Evolutionary conservation across 1,140 invertebrate genomes (phyloP).

Genomic region (Anoplolepis gracilipes): DNA sequence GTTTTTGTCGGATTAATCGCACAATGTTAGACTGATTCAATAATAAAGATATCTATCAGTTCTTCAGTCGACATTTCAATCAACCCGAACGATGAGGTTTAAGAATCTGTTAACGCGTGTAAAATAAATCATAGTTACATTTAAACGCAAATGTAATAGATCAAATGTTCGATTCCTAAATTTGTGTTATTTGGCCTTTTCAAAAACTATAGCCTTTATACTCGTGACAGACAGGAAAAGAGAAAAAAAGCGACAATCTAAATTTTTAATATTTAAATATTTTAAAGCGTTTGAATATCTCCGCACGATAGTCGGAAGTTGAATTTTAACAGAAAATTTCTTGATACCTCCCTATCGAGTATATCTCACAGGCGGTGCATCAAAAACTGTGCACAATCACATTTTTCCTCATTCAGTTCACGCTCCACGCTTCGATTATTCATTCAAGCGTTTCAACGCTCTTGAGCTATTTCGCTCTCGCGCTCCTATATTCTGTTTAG

Average conservation of each 20-base stretch:
- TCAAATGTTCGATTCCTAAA: background rate
- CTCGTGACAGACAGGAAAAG: background rate
- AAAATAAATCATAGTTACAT: background rate
- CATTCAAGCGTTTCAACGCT: slow-evolving; percentile 32
- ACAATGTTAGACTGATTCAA: slow-evolving; percentile 15
- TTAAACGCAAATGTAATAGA: background rate
- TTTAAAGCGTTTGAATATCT: background rate
- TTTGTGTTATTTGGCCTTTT: background rate
- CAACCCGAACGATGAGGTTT: background rate
- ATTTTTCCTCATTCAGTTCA: slow-evolving; percentile 57
- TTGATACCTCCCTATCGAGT: background rate
- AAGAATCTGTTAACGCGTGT: background rate
- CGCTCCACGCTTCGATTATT: slow-evolving; percentile 61
- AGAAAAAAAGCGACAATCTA: background rate
- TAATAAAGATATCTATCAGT: too few relatives aligned
- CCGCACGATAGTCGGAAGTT: background rate
- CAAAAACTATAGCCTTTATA: background rate
- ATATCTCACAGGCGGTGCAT: slow-evolving; percentile 20
- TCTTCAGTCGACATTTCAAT: background rate
- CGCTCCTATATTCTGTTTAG: slow-evolving; percentile 28
- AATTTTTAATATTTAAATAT: background rate
- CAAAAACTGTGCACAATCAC: slow-evolving; percentile 36
- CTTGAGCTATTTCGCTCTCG: slow-evolving; percentile 16
- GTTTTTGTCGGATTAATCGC: slow-evolving; percentile 27
- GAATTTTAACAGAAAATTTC: background rate